These are phyloP conservation scores for Camelus bactrianus DNA, from an alignment of 2,113 vertebrate species.

Conservation along the genomic window DNA sequence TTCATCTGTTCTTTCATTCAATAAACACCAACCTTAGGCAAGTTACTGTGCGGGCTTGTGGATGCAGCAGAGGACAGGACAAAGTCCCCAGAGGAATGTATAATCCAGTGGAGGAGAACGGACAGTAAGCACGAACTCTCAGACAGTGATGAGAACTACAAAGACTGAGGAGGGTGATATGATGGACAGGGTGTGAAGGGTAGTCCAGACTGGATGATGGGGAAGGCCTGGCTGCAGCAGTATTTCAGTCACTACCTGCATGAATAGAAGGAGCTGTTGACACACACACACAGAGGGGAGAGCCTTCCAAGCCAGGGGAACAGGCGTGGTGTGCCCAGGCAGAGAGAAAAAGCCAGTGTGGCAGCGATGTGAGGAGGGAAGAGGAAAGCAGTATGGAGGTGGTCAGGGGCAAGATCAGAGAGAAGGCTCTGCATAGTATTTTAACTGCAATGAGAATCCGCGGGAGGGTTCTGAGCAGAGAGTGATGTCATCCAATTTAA, in stretches of 20 bases:
- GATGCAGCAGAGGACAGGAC: background rate
- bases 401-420: background rate
- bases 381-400: too few relatives aligned
- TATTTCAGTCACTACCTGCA: background rate
- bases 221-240: rapidly evolving
- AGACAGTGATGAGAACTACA: background rate
- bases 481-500: background rate
- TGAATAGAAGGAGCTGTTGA: background rate
- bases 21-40: background rate
- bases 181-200: rapidly evolving
- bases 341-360: background rate
- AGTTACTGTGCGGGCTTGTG: rapidly evolving
- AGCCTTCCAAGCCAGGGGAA: background rate
- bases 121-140: background rate
- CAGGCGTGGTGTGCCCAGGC: rapidly evolving
- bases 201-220: rapidly evolving
- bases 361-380: rapidly evolving
- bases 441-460: background rate
- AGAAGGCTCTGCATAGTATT: background rate
- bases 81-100: rapidly evolving
- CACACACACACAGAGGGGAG: rapidly evolving
- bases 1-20: background rate
- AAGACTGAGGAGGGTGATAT: rapidly evolving
- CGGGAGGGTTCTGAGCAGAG: background rate
- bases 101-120: background rate